Conservation (phyloP, 1,140 invertebrate species). For the Scaptodrosophila lebanonensis region DNA sequence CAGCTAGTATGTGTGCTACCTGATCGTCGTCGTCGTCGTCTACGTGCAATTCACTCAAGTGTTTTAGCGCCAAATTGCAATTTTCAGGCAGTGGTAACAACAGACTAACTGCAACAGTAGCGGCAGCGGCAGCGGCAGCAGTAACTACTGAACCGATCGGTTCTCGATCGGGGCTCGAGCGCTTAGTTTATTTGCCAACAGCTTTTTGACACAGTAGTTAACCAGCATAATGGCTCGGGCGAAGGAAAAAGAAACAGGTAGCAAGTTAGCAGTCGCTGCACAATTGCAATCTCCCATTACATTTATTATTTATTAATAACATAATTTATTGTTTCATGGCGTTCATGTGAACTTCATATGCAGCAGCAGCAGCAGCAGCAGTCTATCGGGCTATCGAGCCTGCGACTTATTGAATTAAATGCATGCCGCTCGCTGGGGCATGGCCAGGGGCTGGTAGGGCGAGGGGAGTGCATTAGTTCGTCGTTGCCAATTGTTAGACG, state of each 20-base stretch:
- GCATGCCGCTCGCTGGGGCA: constrained; percentile 32
- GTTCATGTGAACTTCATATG: constrained; percentile 74
- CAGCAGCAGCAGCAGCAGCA: background rate
- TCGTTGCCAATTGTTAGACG: constrained; percentile 70
- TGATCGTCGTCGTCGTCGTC: no score
- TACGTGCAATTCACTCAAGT: no score
- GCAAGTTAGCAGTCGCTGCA: constrained; percentile 27
- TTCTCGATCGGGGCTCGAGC: constrained; percentile 5
- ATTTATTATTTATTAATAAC: constrained; percentile 77
- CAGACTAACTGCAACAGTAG: no score
- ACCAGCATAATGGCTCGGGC: constrained; percentile 1
- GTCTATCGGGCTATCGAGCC: background rate
- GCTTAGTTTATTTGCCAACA: constrained; percentile 55
- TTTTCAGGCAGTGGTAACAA: no score
- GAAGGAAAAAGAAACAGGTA: constrained; percentile 54
- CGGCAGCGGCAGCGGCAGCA: no score
- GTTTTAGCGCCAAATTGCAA: no score
- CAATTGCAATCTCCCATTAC: constrained; percentile 68
- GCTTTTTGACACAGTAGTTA: constrained; percentile 68
- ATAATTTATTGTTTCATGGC: constrained; percentile 77
- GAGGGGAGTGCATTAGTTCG: constrained; percentile 73
- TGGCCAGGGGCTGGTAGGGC: constrained; percentile 37
- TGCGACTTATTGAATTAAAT: constrained; percentile 64
- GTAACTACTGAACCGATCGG: no score
- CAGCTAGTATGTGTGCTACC: no score